A percentile compares a stretch with the other conserved stretches of the same genome.
Evolutionary conservation across 2,797 vertebrate genomes (phyloP).

Genomic region (Hippocampus kuda): DNA sequence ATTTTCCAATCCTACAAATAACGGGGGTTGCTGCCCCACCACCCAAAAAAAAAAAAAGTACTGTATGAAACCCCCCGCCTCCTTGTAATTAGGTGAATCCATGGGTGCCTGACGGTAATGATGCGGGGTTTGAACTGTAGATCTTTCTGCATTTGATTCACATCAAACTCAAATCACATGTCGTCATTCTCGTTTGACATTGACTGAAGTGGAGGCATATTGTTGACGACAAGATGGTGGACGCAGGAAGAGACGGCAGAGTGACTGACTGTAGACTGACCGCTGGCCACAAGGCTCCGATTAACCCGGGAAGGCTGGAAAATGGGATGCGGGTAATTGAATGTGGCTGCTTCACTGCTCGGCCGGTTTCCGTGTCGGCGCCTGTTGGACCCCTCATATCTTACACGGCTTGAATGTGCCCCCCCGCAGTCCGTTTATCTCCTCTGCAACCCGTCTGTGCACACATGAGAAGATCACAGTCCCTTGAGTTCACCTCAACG

Average conservation of each 20-base stretch:
- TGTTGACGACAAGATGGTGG: slow-evolving; percentile 5
- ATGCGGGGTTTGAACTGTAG: too few relatives aligned
- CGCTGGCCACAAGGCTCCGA: slow-evolving; percentile 30
- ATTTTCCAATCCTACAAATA: too few relatives aligned
- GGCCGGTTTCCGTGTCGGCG: slow-evolving; percentile 4
- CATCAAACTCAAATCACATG: neutral
- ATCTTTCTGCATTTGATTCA: neutral
- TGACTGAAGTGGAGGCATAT: slow-evolving; percentile 1
- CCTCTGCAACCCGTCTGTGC: slow-evolving; percentile 6
- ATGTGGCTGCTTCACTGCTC: slow-evolving; percentile 23
- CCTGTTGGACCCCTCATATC: slow-evolving; percentile 8
- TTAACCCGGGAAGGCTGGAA: slow-evolving; percentile 22
- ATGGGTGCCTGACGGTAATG: too few relatives aligned
- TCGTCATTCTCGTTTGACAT: neutral
- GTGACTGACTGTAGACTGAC: slow-evolving; percentile 15
- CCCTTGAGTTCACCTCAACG: neutral
- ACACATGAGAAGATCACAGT: neutral
- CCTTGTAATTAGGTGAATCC: too few relatives aligned
- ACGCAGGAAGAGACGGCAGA: slow-evolving; percentile 7
- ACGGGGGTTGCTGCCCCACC: too few relatives aligned
- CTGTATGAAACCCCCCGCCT: too few relatives aligned
- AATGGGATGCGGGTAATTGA: slow-evolving; percentile 27
- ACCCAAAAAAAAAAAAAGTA: too few relatives aligned
- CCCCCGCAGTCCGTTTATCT: slow-evolving; percentile 23
- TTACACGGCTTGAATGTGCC: slow-evolving; percentile 13